A percentile compares a stretch with the other conserved stretches of the same genome.
These are phyloP conservation scores for Knipowitschia caucasica DNA, from an alignment of 2,797 vertebrate genomes.

Conservation along the genomic window DNA sequence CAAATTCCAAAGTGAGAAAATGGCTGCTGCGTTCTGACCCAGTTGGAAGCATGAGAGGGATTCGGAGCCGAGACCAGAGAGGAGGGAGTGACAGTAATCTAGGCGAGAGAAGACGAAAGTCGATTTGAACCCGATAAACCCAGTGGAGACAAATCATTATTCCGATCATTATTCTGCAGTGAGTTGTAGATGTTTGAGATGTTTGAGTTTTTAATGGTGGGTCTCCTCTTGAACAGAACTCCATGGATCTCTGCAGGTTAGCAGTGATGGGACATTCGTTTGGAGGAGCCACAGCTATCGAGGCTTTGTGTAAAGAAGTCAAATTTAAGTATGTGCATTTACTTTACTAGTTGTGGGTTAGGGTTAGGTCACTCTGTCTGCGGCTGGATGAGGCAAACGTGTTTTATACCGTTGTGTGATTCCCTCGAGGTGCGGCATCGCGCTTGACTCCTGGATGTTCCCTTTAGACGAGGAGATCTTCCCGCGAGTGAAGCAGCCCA, in stretches of 20 bases:
- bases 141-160: too few relatives aligned
- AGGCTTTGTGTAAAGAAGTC: conserved; percentile 85
- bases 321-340: conserved; percentile 83
- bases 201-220: neutral
- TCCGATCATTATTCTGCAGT: too few relatives aligned
- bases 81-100: too few relatives aligned
- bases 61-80: too few relatives aligned
- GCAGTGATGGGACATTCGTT: conserved; percentile 92
- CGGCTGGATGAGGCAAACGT: neutral
- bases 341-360: neutral
- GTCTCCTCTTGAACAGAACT: conserved; percentile 70
- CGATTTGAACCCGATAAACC: too few relatives aligned
- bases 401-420: neutral
- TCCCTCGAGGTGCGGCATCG: conserved; percentile 83
- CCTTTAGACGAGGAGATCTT: conserved; percentile 83
- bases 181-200: too few relatives aligned
- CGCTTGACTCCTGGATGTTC: conserved; percentile 91
- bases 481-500: conserved; percentile 82
- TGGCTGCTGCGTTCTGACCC: too few relatives aligned
- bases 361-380: too few relatives aligned
- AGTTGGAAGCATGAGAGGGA: too few relatives aligned
- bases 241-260: conserved; percentile 83
- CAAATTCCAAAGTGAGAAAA: too few relatives aligned
- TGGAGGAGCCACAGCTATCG: conserved; percentile 88
- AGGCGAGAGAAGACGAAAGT: too few relatives aligned